Evolutionary conservation across 1,140 invertebrate genomes (phyloP), one percentile per base, ranked within the genome.

Genomic region (Diachasma alloeum): DNA sequence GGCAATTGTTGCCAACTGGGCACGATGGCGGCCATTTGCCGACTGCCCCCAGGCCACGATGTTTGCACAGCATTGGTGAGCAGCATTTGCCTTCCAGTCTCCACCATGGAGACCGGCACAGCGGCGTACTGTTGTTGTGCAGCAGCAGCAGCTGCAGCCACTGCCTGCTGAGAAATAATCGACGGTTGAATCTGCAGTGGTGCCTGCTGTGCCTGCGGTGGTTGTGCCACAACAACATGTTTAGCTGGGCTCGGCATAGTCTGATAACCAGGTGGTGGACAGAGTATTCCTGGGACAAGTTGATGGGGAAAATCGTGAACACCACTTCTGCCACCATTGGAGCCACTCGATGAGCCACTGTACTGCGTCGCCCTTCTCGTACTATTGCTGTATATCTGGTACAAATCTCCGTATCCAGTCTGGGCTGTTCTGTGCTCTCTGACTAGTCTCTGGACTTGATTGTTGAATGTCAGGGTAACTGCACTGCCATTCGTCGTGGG

Each of bases 281-380:
- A 97, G n/a, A 97, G 90, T 80, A 98, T 96, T 53, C 97, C 97
- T 6, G 96, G 96, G 13, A 98, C 96, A 79, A 98, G 89, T 84
- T 96, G 96, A 85, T 96, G 95, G 83, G 94, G 94, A 88, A 97
- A 96, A 77, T 83, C 94, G 89, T 81, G 92, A 86, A 84, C 92
- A 78, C 87, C 89, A 69, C 77, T 87, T 79, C 88, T 78, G 17
- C 87, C 88, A 48, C 87, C 85, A 39, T 88, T 90, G 4, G 87
- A 89, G 53, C 87, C 85, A 77, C 75, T 87, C 0, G 88, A 89
- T 10, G 88, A 89, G 70, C 85, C 80, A 70, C 84, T 90, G 73
- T 91, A 91, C 46, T 90, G 91, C 48, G 93, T 92, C 82, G 95
- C 90, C 86, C 94, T 92, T 83, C 94, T 88, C 78, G 93, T 91